phyloP scores from a whole-genome alignment of 2,888 invertebrate genomes.

The Pollenia angustigena region DNA sequence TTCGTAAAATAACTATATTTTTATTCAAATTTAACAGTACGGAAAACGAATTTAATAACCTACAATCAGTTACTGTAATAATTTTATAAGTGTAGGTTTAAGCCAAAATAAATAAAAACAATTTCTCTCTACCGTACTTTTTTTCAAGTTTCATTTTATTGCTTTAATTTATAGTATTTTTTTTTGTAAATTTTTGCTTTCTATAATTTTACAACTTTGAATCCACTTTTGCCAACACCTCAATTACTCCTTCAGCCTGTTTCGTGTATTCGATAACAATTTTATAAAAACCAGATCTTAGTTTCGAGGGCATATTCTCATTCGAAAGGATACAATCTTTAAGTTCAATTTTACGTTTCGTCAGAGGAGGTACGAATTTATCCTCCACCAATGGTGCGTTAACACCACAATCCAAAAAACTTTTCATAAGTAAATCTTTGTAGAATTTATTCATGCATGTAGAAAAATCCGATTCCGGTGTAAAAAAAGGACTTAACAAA shows the following conservation, averaged over 20 bases:
- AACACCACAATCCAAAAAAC: not conserved
- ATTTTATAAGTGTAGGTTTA: no score
- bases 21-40: no score
- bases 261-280: not conserved
- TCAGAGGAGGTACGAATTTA: not conserved
- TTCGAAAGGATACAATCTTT: not conserved
- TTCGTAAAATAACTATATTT: no score
- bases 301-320: not conserved
- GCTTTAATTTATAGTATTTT: no score
- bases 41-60: no score
- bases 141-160: no score
- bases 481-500: not conserved
- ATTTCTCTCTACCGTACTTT: no score
- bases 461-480: not conserved
- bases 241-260: not conserved
- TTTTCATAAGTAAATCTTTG: slow-evolving; percentile 2
- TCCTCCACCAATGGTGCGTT: not conserved
- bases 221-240: not conserved
- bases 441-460: not conserved
- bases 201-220: no score
- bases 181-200: no score
- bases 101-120: no score
- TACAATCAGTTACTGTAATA: no score
- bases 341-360: not conserved
- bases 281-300: slow-evolving; percentile 6